These are phyloP conservation scores for Trypoxylon attenuatum DNA, from an alignment of 2,888 invertebrate species.

Conservation along the genomic window DNA sequence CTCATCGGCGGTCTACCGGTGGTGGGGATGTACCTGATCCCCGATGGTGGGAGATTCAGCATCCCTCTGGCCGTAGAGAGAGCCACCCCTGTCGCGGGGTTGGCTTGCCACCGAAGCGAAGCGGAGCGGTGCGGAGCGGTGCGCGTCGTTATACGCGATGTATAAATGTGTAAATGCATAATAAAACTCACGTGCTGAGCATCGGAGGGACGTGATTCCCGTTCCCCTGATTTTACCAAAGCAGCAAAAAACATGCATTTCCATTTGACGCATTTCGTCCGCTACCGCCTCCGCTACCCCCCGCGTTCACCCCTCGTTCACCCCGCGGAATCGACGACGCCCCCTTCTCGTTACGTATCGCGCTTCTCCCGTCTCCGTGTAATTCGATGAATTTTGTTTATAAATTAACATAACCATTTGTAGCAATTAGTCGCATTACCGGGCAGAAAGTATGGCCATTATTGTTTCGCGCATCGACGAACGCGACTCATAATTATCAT, in stretches of 20 bases:
- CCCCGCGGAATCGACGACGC: constrained; percentile 8
- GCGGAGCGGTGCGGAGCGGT: constrained; percentile 50
- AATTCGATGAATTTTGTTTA: constrained; percentile 48
- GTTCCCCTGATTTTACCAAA: constrained; percentile 63
- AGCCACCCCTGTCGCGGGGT: constrained; percentile 53
- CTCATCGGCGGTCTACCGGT: constrained; percentile 59
- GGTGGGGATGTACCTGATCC: constrained; percentile 63
- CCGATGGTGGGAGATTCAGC: constrained; percentile 68
- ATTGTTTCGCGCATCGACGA: constrained; percentile 43
- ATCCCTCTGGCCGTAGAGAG: constrained; percentile 56
- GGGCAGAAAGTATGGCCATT: constrained; percentile 42
- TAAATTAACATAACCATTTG: constrained; percentile 47
- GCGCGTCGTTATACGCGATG: constrained; percentile 68
- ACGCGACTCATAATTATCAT: constrained; percentile 45
- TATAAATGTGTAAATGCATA: constrained; percentile 74
- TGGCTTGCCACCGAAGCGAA: constrained; percentile 56
- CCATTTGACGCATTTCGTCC: constrained; percentile 47
- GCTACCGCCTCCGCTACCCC: constrained; percentile 20
- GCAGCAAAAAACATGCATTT: constrained; percentile 67
- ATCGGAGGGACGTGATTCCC: constrained; percentile 51
- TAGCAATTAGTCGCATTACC: constrained; percentile 46
- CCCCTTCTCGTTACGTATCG: not conserved
- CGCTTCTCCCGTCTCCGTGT: constrained; percentile 13
- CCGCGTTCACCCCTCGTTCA: not conserved
- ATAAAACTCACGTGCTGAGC: constrained; percentile 68